A percentile compares a stretch with the other conserved stretches of the same genome.
phyloP scores from a whole-genome alignment of 2,888 invertebrate species.

The Ctenicera cuprea region DNA sequence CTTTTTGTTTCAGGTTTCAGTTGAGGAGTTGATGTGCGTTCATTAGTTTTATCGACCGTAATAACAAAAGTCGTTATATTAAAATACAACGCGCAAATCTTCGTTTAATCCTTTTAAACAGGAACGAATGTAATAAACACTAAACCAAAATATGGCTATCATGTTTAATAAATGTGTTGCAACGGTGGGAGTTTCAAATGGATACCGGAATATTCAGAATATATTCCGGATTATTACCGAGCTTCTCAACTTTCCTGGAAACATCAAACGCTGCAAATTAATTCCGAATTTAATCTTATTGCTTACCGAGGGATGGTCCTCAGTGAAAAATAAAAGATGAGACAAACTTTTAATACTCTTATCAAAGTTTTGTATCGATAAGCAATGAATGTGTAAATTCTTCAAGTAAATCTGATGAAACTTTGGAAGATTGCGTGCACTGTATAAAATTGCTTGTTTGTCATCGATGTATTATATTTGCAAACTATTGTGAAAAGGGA shows the following conservation, averaged over 20 bases:
- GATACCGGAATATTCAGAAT: background rate
- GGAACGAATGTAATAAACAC: no score
- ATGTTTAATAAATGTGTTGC: no score
- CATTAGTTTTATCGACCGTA: no score
- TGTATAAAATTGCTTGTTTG: slow-evolving; percentile 13
- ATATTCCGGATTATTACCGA: background rate
- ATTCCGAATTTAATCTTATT: slow-evolving; percentile 2
- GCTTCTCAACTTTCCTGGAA: background rate
- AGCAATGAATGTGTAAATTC: slow-evolving; percentile 12
- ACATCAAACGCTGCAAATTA: background rate
- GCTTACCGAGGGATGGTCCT: background rate
- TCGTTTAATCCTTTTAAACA: no score
- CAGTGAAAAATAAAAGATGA: background rate
- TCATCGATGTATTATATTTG: background rate
- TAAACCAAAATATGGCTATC: no score
- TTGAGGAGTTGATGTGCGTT: no score
- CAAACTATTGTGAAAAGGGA: no score
- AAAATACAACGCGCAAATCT: no score
- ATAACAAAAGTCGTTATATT: no score
- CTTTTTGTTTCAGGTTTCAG: no score
- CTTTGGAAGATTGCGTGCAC: background rate
- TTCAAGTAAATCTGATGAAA: background rate
- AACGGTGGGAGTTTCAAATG: background rate
- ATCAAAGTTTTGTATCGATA: slow-evolving; percentile 16
- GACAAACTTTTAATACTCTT: slow-evolving; percentile 9